Base-by-base conservation (phyloP, 1,140 invertebrate genomes). In the Riptortus pedestris region DNA sequence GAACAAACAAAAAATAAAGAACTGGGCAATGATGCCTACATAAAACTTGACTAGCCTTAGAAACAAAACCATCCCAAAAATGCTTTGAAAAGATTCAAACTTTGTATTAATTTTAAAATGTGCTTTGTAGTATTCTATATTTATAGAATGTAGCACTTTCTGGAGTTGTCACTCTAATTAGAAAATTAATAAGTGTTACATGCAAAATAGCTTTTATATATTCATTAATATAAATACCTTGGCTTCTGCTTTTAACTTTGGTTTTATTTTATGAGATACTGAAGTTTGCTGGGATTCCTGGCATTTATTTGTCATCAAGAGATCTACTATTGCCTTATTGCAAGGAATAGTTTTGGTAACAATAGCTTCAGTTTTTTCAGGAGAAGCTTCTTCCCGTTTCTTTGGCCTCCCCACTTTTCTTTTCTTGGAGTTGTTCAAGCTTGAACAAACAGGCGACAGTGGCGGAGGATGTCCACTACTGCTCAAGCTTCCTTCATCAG, bases 391-490 rank as follows among this genome's bases (percentile, higher is more conserved):
- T 18, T 78, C 81, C 64, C 79, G 76, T 70, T 90, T 90, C 62
- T 86, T 84, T 0, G 88, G 89, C 65, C 88, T 77, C 2, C 88
- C 88, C 0, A 89, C 87, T 77, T 91, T 91, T 7, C 90, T 79
- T 71, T 90, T 90, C 68, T 90, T 88, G 0, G 85, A 87, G 0
- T 84, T 83, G 0, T 90, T 88, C 0, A 85, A 86, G 0, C 85
- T 83, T 0, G 79, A 79, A 33, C 72, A 75, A 1, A 70, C 73
- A 61, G 65, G 55, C 26, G 62, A 58, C 4, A 58, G 45, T 14
- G 55, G 52, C 14, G 55, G 43, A 4, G 63, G 63, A 45, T 62
- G 38, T 22, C 38, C 45, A 29, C 22, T 2, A 29, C 38, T 48
- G 26, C 63, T 65, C 27, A 43, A 51, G 24, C 48, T 33, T 2